Percentiles rank a stretch among this genome's conserved stretches.
These are phyloP conservation scores for Steatocranus sp. DNA, from an alignment of 2,797 vertebrate species.

Conservation along the genomic window DNA sequence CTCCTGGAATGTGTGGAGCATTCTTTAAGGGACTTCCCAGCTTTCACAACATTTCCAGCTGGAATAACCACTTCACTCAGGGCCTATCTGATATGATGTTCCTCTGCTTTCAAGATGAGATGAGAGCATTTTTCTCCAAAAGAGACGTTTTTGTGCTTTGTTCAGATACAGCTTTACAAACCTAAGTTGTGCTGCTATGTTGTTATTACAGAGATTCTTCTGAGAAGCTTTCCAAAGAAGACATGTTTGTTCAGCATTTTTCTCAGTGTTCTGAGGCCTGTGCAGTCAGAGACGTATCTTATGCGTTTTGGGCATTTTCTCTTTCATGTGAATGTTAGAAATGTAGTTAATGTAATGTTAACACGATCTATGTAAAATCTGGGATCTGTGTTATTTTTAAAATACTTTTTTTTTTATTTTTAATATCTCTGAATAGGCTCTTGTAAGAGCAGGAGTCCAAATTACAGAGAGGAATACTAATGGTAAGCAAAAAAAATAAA, in stretches of 20 bases:
- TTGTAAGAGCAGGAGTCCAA: conserved; percentile 56
- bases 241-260: background rate
- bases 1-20: background rate
- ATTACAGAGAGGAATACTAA: conserved; percentile 24
- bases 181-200: background rate
- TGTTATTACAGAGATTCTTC: background rate
- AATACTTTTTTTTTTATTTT: background rate
- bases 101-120: background rate
- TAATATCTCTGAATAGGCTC: conserved; percentile 42
- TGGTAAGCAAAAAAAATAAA: background rate
- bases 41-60: background rate
- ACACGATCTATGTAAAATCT: background rate
- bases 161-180: background rate
- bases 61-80: background rate
- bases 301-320: background rate
- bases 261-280: background rate
- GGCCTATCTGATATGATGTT: background rate
- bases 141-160: background rate
- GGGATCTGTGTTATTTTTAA: background rate
- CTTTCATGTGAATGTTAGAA: background rate
- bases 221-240: background rate
- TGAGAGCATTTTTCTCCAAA: background rate
- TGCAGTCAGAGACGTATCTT: background rate
- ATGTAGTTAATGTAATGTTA: background rate
- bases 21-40: background rate